Base-by-base conservation (phyloP, 35 echinoderm and acorn worm species). In the Amphiura filiformis region DNA sequence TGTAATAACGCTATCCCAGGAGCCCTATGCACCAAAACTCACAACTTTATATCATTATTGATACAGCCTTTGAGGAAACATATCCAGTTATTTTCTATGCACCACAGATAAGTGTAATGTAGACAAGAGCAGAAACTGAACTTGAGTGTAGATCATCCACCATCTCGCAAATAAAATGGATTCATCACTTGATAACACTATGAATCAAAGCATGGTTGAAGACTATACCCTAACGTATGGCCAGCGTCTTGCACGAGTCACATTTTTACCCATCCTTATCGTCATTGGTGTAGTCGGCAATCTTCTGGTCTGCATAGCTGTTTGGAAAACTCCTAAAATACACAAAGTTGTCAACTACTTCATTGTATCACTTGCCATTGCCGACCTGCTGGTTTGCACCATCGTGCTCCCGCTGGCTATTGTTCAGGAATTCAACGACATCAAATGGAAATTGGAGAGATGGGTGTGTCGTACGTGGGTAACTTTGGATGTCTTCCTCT, bases 361-460 rank as follows among this genome's bases (percentile, higher is more conserved):
- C 78, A 75, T 95, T 28, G 93, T 95, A 40, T 95, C 93, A 0
- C 86, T 95, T 18, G 93, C 93, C 7, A 38, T 95, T 65, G 90
- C 93, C 12, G 93, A 95, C 42, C 44, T 92, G 0, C 42, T 88
- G 11, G 82, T 95, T 0, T 95, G 90, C 36, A 52, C 76, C 0
- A 78, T 92, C 36, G 81, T 95, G 9, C 79, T 92, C 78, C 91
- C 91, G 35, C 39, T 92, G 18, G 91, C 91, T 31, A 76, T 78
- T 31, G 81, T 82, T 18, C 75, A 32, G 36, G 87, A 93, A 36
- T n/a, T 89, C 22, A 84, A 37, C 32, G 70, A 36, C 0, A 81
- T 84, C 31, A 78, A 77, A 34, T 95, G 93, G 93, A 32, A 36
- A 17, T 83, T 95, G 4, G 81, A 82, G 13, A 41, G 61, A 34